Evolutionary conservation across 1,140 invertebrate genomes (phyloP).

Genomic region (Rhopalosiphum padi): DNA sequence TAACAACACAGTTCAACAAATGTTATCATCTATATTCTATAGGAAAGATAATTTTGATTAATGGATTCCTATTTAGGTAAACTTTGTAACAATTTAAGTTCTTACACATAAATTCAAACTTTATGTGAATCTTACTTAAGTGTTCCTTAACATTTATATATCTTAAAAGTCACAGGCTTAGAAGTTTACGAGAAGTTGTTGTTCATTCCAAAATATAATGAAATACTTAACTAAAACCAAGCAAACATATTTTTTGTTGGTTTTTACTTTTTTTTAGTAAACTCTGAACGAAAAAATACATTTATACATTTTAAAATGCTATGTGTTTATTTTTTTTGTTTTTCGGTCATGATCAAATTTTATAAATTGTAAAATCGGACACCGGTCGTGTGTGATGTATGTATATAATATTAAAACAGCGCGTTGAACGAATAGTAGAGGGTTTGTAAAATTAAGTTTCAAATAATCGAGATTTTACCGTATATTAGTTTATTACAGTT

Average conservation of each 20-base stretch:
- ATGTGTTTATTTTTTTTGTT: too few relatives aligned
- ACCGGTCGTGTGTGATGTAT: too few relatives aligned
- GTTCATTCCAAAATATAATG: background rate
- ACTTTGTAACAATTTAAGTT: conserved; percentile 25
- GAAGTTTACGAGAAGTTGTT: conserved; percentile 21
- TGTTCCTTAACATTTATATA: conserved; percentile 27
- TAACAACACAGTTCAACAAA: background rate
- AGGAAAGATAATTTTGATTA: conserved; percentile 23
- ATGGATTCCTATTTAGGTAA: conserved; percentile 5
- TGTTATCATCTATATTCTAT: conserved; percentile 20
- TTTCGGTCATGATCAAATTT: too few relatives aligned
- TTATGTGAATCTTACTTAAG: conserved; percentile 36
- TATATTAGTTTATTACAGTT: too few relatives aligned
- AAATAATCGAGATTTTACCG: too few relatives aligned
- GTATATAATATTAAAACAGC: too few relatives aligned
- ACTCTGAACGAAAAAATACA: background rate
- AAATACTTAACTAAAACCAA: background rate
- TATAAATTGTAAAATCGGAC: too few relatives aligned
- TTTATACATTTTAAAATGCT: background rate
- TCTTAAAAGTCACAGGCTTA: background rate
- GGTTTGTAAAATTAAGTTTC: too few relatives aligned
- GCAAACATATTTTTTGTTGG: background rate
- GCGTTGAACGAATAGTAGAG: too few relatives aligned
- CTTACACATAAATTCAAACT: conserved; percentile 20
- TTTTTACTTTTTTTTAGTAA: background rate